Evolutionary conservation across 2,888 invertebrate species (phyloP).

Genomic region (Monochamus alternatus): DNA sequence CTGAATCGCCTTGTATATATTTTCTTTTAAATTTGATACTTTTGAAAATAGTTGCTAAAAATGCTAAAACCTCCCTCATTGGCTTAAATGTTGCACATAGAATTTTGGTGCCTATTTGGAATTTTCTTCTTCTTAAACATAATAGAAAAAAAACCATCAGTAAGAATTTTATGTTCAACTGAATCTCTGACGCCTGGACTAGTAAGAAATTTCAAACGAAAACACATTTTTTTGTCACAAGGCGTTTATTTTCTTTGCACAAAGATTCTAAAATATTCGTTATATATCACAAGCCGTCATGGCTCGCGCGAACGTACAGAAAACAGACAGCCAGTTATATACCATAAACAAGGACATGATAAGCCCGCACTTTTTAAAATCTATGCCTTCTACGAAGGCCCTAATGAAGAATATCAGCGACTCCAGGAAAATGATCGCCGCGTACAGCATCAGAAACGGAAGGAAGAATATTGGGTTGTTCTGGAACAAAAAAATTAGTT

Average conservation of each 20-base stretch:
- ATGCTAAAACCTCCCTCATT: too few relatives aligned
- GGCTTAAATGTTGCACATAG: too few relatives aligned
- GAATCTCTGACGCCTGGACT: too few relatives aligned
- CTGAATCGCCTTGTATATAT: too few relatives aligned
- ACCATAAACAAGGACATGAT: constrained; percentile 64
- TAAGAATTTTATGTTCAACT: too few relatives aligned
- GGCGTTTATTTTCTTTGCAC: not conserved
- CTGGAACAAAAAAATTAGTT: constrained; percentile 56
- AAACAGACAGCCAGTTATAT: constrained; percentile 67
- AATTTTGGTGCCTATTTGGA: too few relatives aligned
- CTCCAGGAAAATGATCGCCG: constrained; percentile 64
- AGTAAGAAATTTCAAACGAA: too few relatives aligned
- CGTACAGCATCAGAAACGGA: constrained; percentile 66
- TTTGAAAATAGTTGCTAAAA: too few relatives aligned
- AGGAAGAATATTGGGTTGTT: constrained; percentile 64
- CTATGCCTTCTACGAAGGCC: constrained; percentile 60
- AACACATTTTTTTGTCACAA: not conserved
- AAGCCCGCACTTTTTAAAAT: constrained; percentile 61
- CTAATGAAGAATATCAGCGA: constrained; percentile 60
- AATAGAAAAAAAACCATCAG: too few relatives aligned
- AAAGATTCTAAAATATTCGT: constrained; percentile 24
- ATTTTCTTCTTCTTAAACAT: too few relatives aligned
- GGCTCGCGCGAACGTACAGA: constrained; percentile 64
- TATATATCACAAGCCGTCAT: constrained; percentile 62
- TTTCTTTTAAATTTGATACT: too few relatives aligned